phyloP scores from a whole-genome alignment of 2,797 vertebrate species.

The Anas flavirostris region DNA sequence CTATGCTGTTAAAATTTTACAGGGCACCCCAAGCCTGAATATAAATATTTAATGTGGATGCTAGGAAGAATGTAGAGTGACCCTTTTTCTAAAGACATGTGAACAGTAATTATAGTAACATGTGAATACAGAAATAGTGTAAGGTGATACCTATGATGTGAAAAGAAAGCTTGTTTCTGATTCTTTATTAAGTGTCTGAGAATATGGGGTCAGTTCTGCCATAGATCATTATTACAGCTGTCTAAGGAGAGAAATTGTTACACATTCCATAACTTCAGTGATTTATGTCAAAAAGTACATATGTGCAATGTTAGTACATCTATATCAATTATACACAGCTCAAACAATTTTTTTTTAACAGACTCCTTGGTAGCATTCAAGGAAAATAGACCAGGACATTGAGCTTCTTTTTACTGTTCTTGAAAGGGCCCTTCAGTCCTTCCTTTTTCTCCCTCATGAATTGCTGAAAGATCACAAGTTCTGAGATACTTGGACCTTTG shows the following conservation, averaged over 20 bases:
- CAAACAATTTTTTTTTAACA: neutral
- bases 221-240: neutral
- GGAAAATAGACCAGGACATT: neutral
- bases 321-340: neutral
- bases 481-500: neutral
- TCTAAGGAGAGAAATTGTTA: neutral
- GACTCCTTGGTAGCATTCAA: neutral
- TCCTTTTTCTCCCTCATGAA: neutral
- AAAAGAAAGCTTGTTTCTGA: neutral
- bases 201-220: neutral
- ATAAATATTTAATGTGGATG: conserved; percentile 17
- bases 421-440: neutral
- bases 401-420: neutral
- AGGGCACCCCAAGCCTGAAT: neutral
- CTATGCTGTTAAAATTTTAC: neutral
- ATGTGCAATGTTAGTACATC: neutral
- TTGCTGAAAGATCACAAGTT: neutral
- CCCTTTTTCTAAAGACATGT: neutral
- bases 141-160: neutral
- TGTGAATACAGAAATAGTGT: neutral
- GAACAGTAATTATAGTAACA: neutral
- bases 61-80: neutral
- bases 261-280: neutral
- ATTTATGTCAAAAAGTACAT: neutral
- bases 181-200: neutral